phyloP scores from a whole-genome alignment of 2,797 vertebrate species.

The Propithecus perrieri region DNA sequence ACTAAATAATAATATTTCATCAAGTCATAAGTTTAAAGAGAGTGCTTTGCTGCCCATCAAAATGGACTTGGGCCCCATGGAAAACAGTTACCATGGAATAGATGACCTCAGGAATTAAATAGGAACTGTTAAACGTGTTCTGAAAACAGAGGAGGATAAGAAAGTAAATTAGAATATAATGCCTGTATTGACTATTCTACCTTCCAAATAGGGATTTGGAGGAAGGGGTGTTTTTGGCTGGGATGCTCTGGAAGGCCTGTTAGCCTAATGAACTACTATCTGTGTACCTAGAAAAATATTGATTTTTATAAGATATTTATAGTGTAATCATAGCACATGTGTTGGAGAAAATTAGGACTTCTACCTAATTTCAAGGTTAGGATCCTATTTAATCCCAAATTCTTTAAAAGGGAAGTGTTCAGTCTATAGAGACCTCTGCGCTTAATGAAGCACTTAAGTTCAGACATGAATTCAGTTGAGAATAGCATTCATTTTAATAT shows the following conservation, averaged over 20 bases:
- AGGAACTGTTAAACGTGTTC: neutral
- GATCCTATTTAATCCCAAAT: neutral
- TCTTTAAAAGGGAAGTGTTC: neutral
- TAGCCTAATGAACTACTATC: neutral
- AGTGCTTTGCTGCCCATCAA: neutral
- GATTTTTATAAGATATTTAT: neutral
- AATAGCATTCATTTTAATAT: conserved; percentile 41
- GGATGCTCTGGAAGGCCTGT: neutral
- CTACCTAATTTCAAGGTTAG: neutral
- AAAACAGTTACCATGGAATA: neutral
- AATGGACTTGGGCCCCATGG: neutral
- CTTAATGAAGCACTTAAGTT: conserved; percentile 39
- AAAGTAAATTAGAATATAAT: conserved; percentile 1
- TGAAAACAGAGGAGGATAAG: neutral
- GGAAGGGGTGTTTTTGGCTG: neutral
- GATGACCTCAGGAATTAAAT: neutral
- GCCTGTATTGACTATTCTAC: neutral
- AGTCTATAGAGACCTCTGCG: neutral
- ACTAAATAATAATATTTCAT: neutral
- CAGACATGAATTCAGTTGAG: conserved; percentile 33
- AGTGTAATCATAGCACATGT: neutral
- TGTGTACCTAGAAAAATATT: neutral
- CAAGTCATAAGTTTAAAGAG: neutral
- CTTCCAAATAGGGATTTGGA: neutral
- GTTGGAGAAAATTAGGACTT: neutral